A percentile compares a stretch with the other conserved stretches of the same genome.
These are phyloP conservation scores for Andrena fulva DNA, from an alignment of 2,888 invertebrate species.

Conservation along the genomic window DNA sequence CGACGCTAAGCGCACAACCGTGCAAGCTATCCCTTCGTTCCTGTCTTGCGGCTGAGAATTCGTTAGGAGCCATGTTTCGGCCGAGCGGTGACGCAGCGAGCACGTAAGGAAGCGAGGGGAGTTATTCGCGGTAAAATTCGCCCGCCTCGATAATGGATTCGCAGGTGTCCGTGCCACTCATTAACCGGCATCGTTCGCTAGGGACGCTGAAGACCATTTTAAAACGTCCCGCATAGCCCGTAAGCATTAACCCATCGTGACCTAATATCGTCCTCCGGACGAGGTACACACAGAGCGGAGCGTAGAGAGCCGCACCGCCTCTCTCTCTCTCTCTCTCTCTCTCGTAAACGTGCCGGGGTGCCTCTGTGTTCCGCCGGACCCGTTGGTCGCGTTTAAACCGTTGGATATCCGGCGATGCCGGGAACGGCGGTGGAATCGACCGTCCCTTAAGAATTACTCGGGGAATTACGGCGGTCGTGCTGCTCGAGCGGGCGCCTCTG, in stretches of 20 bases:
- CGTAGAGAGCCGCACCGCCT: conserved; percentile 14
- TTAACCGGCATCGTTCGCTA: conserved; percentile 16
- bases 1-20: no score
- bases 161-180: conserved; percentile 6
- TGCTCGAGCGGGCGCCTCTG: background rate
- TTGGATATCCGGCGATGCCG: conserved; percentile 12
- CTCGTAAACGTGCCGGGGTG: conserved; percentile 26
- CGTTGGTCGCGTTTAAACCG: conserved; percentile 10
- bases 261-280: conserved; percentile 47
- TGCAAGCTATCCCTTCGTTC: no score
- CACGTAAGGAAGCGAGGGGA: background rate
- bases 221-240: conserved; percentile 30
- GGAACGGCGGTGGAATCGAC: conserved; percentile 1
- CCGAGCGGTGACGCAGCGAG: no score
- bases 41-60: no score
- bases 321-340: conserved; percentile 31
- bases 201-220: conserved; percentile 33
- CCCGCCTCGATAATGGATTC: background rate
- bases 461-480: background rate
- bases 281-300: conserved; percentile 27
- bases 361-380: conserved; percentile 20
- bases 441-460: conserved; percentile 18
- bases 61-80: no score
- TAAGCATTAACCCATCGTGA: conserved; percentile 55
- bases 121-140: background rate